Base-by-base conservation (phyloP, 2,888 invertebrate species). In the Macaria notata region DNA sequence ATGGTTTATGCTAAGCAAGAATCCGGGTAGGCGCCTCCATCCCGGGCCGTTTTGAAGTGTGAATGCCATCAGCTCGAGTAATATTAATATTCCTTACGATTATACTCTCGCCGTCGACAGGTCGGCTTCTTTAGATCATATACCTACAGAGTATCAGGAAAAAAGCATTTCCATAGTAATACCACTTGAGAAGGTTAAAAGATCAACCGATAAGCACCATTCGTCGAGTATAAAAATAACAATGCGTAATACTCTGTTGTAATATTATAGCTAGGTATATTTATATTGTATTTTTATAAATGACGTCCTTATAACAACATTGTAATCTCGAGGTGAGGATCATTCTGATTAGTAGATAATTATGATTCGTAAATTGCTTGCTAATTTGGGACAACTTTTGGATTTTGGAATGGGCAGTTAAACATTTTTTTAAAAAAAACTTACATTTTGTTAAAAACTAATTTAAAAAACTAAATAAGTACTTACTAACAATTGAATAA, bases 161-260 rank as follows among this genome's bases (percentile, higher is more conserved):
- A 63, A 72, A 72, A 67, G 56, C 62, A 64, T 70, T 70, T 71
- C 68, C 73, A 72, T 75, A 74, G 59, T 64, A 63, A 63, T 64
- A 68, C 75, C 75, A 75, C 72, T 71, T 65, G 65, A 69, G 68
- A 78, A 69, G 59, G 83, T 83, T 79, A 83, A 73, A 73, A 79
- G 80, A 79, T 81, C 81, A 83, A 56, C 65, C 68, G 82, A 83
- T 83, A 83, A 79, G 68, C 63, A 54, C 65, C 68, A 75, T 79
- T 79, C 75, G 69, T 62, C 61, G 65, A 58, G 74, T 77, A 76
- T 66, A 76, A 77, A 81, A 81, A 82, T 83, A 83, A 76, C 66
- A 71, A 75, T 74, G 73, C 61, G 73, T 70, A 65, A 76, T 72
- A 60, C 69, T 44, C 38, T 50, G 65, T 72, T 58, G 36, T 49